Evolutionary conservation across 1,140 invertebrate species (phyloP).

Genomic region (Drosophila nigromelanica): DNA sequence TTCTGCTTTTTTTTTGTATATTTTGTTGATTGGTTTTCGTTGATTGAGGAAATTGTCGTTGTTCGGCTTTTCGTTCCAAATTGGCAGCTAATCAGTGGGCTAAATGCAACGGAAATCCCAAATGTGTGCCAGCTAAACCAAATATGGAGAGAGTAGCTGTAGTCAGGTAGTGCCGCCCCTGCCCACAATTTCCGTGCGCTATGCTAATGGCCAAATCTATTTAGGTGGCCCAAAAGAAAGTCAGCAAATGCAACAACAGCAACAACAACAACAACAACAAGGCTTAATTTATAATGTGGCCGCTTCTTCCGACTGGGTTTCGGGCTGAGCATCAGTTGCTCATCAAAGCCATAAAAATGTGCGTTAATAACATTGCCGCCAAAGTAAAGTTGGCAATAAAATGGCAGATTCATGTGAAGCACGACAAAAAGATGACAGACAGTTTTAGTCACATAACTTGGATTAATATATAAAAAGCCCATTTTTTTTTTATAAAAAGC

Average conservation of each 20-base stretch:
- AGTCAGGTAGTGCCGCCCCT: too few relatives aligned
- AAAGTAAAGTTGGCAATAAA: conserved; percentile 81
- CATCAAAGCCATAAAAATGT: conserved; percentile 73
- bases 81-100: conserved; percentile 73
- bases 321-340: conserved; percentile 34
- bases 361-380: conserved; percentile 83
- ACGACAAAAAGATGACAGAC: too few relatives aligned
- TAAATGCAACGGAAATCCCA: conserved; percentile 76
- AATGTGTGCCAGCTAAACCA: conserved; percentile 24
- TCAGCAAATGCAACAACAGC: conserved; percentile 14
- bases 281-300: conserved; percentile 61
- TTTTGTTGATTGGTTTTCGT: conserved; percentile 46
- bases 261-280: conserved; percentile 25
- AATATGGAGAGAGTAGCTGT: neutral
- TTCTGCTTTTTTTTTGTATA: conserved; percentile 5
- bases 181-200: conserved; percentile 67
- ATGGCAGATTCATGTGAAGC: conserved; percentile 56
- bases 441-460: too few relatives aligned
- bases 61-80: conserved; percentile 51
- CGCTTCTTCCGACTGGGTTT: neutral
- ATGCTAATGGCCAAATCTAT: conserved; percentile 58
- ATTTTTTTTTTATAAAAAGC: too few relatives aligned
- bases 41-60: conserved; percentile 75
- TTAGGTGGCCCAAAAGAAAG: conserved; percentile 57
- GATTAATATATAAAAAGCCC: too few relatives aligned